Conservation (phyloP, 2,797 vertebrate species). For the Melanotaenia trifasciata region DNA sequence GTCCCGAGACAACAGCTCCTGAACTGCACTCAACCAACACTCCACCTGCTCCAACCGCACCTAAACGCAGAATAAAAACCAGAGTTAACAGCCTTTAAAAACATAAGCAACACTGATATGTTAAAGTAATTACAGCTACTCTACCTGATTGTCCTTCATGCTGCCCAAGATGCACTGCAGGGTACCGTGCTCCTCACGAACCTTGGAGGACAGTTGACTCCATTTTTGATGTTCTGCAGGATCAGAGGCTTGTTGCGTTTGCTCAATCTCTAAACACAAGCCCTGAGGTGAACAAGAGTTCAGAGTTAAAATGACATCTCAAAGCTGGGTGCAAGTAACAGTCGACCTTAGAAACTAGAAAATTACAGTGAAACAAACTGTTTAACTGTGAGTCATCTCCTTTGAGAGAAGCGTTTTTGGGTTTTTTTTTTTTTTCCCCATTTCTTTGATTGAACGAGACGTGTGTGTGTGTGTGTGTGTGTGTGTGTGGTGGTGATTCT, state of each 20-base stretch:
- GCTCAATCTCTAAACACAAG: constrained; percentile 86
- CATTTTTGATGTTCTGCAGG: constrained; percentile 82
- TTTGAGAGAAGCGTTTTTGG: not conserved
- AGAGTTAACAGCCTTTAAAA: not conserved
- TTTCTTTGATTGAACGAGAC: not conserved
- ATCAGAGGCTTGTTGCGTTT: constrained; percentile 84
- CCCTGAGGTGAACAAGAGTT: constrained; percentile 71
- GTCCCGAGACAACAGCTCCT: constrained; percentile 88
- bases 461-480: too few species aligned
- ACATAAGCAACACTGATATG: not conserved
- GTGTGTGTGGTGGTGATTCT: not conserved
- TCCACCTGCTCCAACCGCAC: constrained; percentile 84
- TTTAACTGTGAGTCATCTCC: not conserved
- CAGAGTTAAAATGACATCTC: constrained; percentile 2
- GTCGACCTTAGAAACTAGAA: constrained; percentile 3
- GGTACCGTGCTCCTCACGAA: constrained; percentile 85
- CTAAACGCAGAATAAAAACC: constrained; percentile 67
- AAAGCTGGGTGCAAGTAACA: not conserved
- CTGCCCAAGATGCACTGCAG: constrained; percentile 86
- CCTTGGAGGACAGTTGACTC: constrained; percentile 85
- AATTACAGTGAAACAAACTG: not conserved
- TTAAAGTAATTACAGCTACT: not conserved
- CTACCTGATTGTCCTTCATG: constrained; percentile 91
- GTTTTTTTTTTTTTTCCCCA: too few species aligned
- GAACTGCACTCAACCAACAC: constrained; percentile 89